phyloP scores from a whole-genome alignment of 2,888 invertebrate species.

The Hecatera dysodea region DNA sequence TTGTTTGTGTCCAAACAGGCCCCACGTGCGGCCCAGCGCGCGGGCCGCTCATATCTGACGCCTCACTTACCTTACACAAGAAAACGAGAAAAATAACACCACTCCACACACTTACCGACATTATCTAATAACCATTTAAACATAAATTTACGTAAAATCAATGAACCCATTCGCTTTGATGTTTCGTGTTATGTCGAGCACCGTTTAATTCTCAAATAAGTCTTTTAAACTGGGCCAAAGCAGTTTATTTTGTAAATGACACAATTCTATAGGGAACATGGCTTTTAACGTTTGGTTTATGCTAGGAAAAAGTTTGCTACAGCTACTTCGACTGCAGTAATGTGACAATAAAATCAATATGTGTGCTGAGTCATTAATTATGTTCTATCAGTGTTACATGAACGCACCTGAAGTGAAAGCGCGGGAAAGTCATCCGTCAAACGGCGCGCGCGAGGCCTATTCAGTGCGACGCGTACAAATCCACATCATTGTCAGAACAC shows the following conservation, averaged over 20 bases:
- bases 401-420: constrained; percentile 88
- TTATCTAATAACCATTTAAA: constrained; percentile 53
- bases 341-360: constrained; percentile 64
- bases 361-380: constrained; percentile 70
- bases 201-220: constrained; percentile 77
- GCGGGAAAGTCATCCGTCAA: constrained; percentile 88
- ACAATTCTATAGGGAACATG: constrained; percentile 72
- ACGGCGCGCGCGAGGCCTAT: constrained; percentile 82
- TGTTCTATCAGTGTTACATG: constrained; percentile 81
- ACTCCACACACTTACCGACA: constrained; percentile 44
- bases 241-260: constrained; percentile 82
- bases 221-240: constrained; percentile 80
- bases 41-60: constrained; percentile 82
- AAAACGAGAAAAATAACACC: constrained; percentile 60
- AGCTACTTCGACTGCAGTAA: constrained; percentile 50
- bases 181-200: constrained; percentile 67
- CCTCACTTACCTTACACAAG: constrained; percentile 58
- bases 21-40: constrained; percentile 76
- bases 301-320: constrained; percentile 59
- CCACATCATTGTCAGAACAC: constrained; percentile 79
- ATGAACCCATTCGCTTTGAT: constrained; percentile 76
- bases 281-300: constrained; percentile 72
- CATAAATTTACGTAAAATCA: constrained; percentile 69
- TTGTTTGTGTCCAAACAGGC: constrained; percentile 73
- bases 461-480: constrained; percentile 79